Base-by-base conservation (phyloP, 2,113 vertebrate species). In the Ciconia stormi region DNA sequence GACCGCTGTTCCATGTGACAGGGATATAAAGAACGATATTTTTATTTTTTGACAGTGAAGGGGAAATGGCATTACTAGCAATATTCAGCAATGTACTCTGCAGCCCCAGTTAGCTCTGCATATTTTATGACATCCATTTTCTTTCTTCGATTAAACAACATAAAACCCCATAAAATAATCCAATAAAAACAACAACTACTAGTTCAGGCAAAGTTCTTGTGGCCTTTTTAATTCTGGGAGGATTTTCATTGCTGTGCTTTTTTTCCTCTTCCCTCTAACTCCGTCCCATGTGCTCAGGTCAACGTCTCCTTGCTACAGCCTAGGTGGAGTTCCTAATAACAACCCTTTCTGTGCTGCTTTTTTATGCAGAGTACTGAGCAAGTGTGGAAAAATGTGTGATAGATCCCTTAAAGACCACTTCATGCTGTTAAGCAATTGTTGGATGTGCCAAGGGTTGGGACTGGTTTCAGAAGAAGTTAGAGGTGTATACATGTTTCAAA, bases 81-180 rank as follows among this genome's bases (percentile, higher is more conserved):
- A 66, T 94, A 89, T 95, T 91, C 91, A 95, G 78, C 93, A 76
- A 62, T 90, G 91, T 95, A 91, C 91, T 95, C 81, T 77, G 89
- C 84, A 94, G 95, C 84, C 82, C 79, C 71, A 50, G 85, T 96
- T 97, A 97, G 84, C 87, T 73, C 90, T 94, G 93, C 93, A 88
- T 96, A 95, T 93, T 97, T 96, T 96, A 96, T 92, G 85, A 88
- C 87, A 77, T 67, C 90, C 67, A 92, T 97, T 96, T 94, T 97
- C 95, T 96, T 97, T 96, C 95, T 97, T 96, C 76, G 93, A 97
- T 97, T 93, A 97, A 96, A 96, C 95, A 97, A 90, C 94, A 94
- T 94, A 97, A 95, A 90, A 70, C 70, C 67, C 63, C 58, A 95
- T 96, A 93, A 95, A 95, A 91, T 88, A 96, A 96, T 97, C 89